Evolutionary conservation across 2,113 vertebrate species (phyloP).

Genomic region (Procapra przewalskii): DNA sequence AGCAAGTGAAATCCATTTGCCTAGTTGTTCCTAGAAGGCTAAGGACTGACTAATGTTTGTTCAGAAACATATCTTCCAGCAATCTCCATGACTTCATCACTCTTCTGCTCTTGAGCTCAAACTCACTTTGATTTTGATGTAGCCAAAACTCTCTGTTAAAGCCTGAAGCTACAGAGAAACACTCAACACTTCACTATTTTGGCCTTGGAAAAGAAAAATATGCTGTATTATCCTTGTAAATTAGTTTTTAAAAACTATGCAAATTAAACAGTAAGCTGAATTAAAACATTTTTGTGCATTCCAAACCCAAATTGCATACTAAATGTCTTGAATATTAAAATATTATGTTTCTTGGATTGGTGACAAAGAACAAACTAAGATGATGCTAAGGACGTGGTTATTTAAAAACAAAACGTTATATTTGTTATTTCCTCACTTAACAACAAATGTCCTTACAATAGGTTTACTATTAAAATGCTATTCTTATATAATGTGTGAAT

Average conservation of each 20-base stretch:
- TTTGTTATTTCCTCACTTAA: slow-evolving; percentile 14
- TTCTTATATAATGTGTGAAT: not conserved
- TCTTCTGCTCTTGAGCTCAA: not conserved
- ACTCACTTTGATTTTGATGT: not conserved
- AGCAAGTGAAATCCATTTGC: not conserved
- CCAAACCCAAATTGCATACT: not conserved
- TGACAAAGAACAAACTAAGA: not conserved
- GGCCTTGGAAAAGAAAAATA: not conserved
- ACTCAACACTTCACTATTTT: not conserved
- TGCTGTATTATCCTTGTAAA: not conserved
- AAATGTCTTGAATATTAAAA: not conserved
- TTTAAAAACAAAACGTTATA: not conserved
- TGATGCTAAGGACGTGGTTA: not conserved
- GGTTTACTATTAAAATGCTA: not conserved
- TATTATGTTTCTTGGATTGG: not conserved
- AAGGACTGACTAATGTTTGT: accelerated
- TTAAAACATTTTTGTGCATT: not conserved
- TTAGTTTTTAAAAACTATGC: not conserved
- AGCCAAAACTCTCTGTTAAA: not conserved
- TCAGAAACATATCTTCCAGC: not conserved
- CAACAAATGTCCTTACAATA: not conserved
- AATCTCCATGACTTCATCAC: not conserved
- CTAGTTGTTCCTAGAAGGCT: not conserved
- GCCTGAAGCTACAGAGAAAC: not conserved
- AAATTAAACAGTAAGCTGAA: not conserved